Evolutionary conservation across 2,888 invertebrate genomes (phyloP).

Genomic region (Diplazon laetatorius): DNA sequence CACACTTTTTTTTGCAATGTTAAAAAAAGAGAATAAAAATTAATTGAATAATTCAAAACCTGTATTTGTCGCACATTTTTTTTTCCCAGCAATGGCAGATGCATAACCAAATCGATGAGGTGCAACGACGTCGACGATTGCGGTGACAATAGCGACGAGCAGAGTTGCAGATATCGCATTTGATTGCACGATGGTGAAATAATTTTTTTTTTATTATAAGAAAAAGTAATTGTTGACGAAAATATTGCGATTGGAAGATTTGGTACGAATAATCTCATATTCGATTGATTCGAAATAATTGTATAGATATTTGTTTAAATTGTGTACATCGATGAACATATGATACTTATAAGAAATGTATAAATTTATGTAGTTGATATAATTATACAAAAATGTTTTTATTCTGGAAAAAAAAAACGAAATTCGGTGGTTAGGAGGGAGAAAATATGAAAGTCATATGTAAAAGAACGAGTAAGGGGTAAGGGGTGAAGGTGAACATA

Average conservation of each 20-base stretch:
- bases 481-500: too few relatives aligned
- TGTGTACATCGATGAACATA: slow-evolving; percentile 52
- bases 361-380: slow-evolving; percentile 32
- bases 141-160: slow-evolving; percentile 87
- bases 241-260: too few relatives aligned
- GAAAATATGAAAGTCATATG: too few relatives aligned
- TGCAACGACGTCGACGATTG: slow-evolving; percentile 89
- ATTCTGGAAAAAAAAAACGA: too few relatives aligned
- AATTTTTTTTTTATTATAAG: too few relatives aligned
- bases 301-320: slow-evolving; percentile 56
- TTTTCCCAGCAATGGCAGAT: slow-evolving; percentile 84
- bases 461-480: too few relatives aligned
- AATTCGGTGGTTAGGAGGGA: too few relatives aligned
- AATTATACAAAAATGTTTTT: neutral
- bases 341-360: slow-evolving; percentile 37
- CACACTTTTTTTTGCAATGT: neutral
- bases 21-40: too few relatives aligned
- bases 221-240: too few relatives aligned
- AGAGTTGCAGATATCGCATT: slow-evolving; percentile 79
- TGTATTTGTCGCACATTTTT: neutral
- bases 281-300: too few relatives aligned
- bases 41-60: too few relatives aligned
- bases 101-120: slow-evolving; percentile 85
- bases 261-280: too few relatives aligned
- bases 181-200: slow-evolving; percentile 17